A percentile compares a stretch with the other conserved stretches of the same genome.
Evolutionary conservation across 2,888 invertebrate species (phyloP).

Genomic region (Lasioglossum malachurum): DNA sequence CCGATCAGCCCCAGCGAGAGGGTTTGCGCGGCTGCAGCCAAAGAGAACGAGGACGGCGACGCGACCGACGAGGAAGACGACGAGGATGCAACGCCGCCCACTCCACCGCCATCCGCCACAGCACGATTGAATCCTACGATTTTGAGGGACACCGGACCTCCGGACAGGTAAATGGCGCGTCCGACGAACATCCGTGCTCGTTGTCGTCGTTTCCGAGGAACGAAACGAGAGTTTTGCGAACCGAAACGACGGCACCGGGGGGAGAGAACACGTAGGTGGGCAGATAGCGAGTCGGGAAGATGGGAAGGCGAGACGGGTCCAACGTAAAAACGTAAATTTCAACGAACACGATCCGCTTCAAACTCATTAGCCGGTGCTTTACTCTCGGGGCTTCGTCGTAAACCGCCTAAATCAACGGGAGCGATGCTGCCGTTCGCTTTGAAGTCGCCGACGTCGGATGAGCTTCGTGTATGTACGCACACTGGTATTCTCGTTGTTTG

Average conservation of each 20-base stretch:
- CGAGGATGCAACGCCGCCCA: conserved; percentile 78
- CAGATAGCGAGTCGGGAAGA: neutral
- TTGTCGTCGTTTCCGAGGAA: neutral
- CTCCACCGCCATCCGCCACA: conserved; percentile 78
- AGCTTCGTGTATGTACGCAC: conserved; percentile 65
- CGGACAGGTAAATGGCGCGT: conserved; percentile 74
- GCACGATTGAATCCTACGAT: conserved; percentile 81
- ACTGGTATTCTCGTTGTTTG: conserved; percentile 67
- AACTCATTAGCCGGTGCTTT: conserved; percentile 63
- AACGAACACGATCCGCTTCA: conserved; percentile 44
- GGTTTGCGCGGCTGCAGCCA: conserved; percentile 84
- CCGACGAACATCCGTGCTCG: neutral
- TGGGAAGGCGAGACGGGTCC: conserved; percentile 21
- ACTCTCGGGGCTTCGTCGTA: conserved; percentile 49
- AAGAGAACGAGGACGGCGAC: conserved; percentile 86
- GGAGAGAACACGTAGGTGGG: neutral
- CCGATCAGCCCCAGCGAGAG: conserved; percentile 85
- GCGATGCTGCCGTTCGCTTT: conserved; percentile 65
- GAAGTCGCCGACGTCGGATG: conserved; percentile 71
- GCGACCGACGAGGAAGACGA: conserved; percentile 83
- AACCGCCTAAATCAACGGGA: conserved; percentile 68
- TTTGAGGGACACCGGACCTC: conserved; percentile 82
- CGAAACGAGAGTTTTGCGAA: neutral
- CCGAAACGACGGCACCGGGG: neutral
- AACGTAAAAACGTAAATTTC: conserved; percentile 50